These are phyloP conservation scores for Coenonympha glycerion DNA, from an alignment of 2,888 invertebrate genomes.

Conservation along the genomic window DNA sequence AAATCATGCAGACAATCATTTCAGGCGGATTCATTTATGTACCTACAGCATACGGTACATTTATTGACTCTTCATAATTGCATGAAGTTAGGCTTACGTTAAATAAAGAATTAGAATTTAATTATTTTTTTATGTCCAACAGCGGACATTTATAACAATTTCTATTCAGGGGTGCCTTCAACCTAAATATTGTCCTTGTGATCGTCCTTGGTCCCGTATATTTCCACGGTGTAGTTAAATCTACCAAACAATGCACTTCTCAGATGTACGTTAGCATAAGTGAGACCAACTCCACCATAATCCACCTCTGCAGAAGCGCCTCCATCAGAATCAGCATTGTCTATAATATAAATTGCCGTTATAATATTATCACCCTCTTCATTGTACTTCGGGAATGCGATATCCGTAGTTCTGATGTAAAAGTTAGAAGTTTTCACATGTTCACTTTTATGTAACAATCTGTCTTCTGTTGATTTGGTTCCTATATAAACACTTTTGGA, in stretches of 20 bases:
- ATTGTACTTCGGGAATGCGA: constrained; percentile 39
- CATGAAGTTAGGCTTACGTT: no score
- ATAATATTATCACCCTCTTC: constrained; percentile 36
- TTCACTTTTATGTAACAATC: constrained; percentile 33
- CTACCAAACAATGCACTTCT: constrained; percentile 40
- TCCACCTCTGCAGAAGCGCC: constrained; percentile 38
- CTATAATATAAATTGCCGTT: constrained; percentile 34
- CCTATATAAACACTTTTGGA: constrained; percentile 33
- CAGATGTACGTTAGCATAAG: constrained; percentile 39
- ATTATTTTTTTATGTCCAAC: no score
- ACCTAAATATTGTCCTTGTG: background rate
- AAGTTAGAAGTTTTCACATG: constrained; percentile 35
- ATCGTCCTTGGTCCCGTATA: constrained; percentile 35
- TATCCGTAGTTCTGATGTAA: constrained; percentile 33
- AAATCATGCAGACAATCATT: no score
- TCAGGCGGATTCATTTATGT: no score
- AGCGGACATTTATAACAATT: no score
- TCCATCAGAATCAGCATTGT: constrained; percentile 27
- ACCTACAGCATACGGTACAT: no score
- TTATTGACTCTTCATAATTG: no score
- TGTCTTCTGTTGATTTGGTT: constrained; percentile 27
- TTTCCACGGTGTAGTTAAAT: constrained; percentile 41
- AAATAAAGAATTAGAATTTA: no score
- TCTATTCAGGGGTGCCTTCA: no score
- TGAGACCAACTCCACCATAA: constrained; percentile 40